Base-by-base conservation (phyloP, 2,888 invertebrate species). In the Polylopha cassiicola region DNA sequence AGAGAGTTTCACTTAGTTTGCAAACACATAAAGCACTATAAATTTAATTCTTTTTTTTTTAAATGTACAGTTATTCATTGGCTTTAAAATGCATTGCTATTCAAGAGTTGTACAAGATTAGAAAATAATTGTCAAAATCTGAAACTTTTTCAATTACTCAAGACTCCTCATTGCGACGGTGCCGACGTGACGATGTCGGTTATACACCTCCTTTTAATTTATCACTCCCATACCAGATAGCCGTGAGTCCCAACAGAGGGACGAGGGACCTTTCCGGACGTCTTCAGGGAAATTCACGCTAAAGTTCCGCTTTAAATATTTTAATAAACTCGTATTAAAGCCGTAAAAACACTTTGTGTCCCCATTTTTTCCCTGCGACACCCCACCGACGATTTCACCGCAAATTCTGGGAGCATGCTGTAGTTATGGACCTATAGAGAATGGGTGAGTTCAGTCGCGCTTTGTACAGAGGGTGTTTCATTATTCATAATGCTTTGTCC, bases 311-410 rank as follows among this genome's bases (percentile, higher is more conserved):
- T 73, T 84, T 84, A 81, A 84, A 85, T 84, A 85, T 82, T 84
- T 81, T 81, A 84, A 84, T 85, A 81, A 84, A 84, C 77, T 73
- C 71, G 77, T 80, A 81, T 82, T 80, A 79, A 70, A 77, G 75
- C 70, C 75, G 81, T 81, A 82, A 82, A 84, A 84, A 82, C 82
- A 81, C 77, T 85, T 84, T 79, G 73, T 65, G 60, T 64, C 59
- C 59, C 62, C 73, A 71, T 79, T 81, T 78, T 80, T 73, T 61
- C 56, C 29, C 33, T 34, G 57, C 58, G 65, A 61, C 72, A 67
- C 74, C 76, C 68, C 58, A 63, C 65, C 51, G 53, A 48, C 47
- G 47, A 53, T 55, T 58, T 55, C 36, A 53, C 61, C 63, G 53
- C 62, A 65, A 62, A 58, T 62, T 64, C 55, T 51, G 52, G 53